A percentile compares a stretch with the other conserved stretches of the same genome.
phyloP scores from a whole-genome alignment of 1,140 invertebrate genomes.

The Panulirus ornatus region DNA sequence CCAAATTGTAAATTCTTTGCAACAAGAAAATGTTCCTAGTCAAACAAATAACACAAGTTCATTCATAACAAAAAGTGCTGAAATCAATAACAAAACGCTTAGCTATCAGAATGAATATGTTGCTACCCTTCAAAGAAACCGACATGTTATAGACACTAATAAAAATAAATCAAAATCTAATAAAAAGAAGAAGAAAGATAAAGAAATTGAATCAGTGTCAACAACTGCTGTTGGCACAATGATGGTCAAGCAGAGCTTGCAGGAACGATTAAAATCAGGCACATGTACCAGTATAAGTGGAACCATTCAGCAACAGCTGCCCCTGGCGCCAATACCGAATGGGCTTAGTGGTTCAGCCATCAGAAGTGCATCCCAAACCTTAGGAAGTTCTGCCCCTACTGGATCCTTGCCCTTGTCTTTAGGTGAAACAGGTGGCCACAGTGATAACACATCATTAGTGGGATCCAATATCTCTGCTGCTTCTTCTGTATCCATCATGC shows the following conservation, averaged over 20 bases:
- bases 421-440: conserved; percentile 18
- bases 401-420: conserved; percentile 3
- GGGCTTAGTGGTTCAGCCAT: conserved; percentile 51
- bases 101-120: conserved; percentile 70
- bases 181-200: conserved; percentile 71
- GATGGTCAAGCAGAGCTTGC: conserved; percentile 56
- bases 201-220: conserved; percentile 48
- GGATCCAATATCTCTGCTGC: conserved; percentile 44
- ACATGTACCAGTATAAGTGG: conserved; percentile 42
- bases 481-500: conserved; percentile 15
- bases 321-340: conserved; percentile 50
- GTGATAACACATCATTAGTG: conserved; percentile 37
- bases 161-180: conserved; percentile 68
- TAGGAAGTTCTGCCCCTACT: conserved; percentile 20
- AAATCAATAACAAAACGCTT: conserved; percentile 40
- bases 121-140: conserved; percentile 56
- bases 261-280: conserved; percentile 57
- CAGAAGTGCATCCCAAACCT: conserved; percentile 25
- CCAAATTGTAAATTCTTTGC: conserved; percentile 57
- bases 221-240: conserved; percentile 20
- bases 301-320: conserved; percentile 54
- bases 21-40: conserved; percentile 71
- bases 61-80: conserved; percentile 61
- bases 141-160: conserved; percentile 59
- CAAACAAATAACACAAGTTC: conserved; percentile 56